Evolutionary conservation across 2,797 vertebrate genomes (phyloP).

Genomic region (Gouania willdenowi): DNA sequence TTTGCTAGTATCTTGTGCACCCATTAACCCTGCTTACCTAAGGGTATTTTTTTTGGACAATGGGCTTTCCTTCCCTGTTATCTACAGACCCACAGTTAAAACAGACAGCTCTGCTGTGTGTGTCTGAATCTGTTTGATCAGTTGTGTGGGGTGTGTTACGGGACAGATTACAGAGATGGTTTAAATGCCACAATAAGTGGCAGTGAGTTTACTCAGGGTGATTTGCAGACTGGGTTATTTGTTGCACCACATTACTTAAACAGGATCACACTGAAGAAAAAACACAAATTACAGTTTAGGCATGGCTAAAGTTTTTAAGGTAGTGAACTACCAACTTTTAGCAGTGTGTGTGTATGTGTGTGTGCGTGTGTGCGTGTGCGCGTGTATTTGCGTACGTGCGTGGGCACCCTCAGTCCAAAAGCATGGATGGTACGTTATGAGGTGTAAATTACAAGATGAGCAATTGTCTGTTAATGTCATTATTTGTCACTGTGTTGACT

Average conservation of each 20-base stretch:
- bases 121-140: slow-evolving; percentile 21
- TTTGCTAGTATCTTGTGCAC: slow-evolving; percentile 18
- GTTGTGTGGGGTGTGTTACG: slow-evolving; percentile 47
- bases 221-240: slow-evolving; percentile 39
- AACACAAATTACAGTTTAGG: slow-evolving; percentile 30
- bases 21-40: slow-evolving; percentile 28
- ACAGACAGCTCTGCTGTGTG: slow-evolving; percentile 1
- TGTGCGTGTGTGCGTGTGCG: too few relatives aligned
- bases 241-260: slow-evolving; percentile 27
- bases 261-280: slow-evolving; percentile 39
- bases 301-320: too few relatives aligned
- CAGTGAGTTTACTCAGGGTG: slow-evolving; percentile 47
- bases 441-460: too few relatives aligned
- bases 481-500: too few relatives aligned
- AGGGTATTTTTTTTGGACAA: slow-evolving; percentile 26
- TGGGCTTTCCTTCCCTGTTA: slow-evolving; percentile 49
- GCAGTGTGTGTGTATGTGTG: too few relatives aligned
- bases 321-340: too few relatives aligned
- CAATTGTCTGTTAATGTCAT: too few relatives aligned
- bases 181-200: slow-evolving; percentile 56
- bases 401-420: too few relatives aligned
- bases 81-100: slow-evolving; percentile 32
- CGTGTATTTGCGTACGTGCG: too few relatives aligned
- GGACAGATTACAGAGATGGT: slow-evolving; percentile 53
- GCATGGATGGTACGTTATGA: too few relatives aligned